Evolutionary conservation across 2,888 invertebrate species (phyloP).

Genomic region (Tineola bisselliella): DNA sequence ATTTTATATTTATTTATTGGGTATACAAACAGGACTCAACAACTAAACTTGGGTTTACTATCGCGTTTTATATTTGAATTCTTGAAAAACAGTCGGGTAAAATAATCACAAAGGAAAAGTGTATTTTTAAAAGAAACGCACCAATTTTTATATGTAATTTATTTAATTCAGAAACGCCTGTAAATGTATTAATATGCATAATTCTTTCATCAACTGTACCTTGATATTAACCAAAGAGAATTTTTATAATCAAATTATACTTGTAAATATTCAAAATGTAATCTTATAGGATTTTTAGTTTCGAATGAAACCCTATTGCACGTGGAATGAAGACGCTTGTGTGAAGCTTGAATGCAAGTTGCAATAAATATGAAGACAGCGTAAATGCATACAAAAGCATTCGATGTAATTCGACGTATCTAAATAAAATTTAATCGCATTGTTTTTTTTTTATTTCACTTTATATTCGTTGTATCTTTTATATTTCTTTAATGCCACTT

Average conservation of each 20-base stretch:
- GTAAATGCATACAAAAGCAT: background rate
- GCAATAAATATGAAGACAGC: background rate
- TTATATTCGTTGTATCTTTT: no score
- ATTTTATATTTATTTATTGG: no score
- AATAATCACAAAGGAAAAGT: background rate
- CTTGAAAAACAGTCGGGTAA: background rate
- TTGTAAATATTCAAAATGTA: background rate
- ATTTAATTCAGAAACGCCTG: background rate
- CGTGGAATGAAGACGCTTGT: background rate
- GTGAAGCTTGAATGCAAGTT: background rate
- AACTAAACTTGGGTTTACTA: no score
- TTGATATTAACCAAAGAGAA: background rate
- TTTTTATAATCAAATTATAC: background rate
- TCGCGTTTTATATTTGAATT: no score
- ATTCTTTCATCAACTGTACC: background rate
- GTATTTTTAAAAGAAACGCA: background rate
- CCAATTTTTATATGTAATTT: background rate
- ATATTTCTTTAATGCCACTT: no score
- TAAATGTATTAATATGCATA: background rate
- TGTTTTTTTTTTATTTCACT: background rate
- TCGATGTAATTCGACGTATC: no score
- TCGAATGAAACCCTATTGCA: background rate
- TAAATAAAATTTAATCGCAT: background rate
- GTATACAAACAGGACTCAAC: no score
- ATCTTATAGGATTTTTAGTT: background rate